These are phyloP conservation scores for Notospermus geniculatus DNA, from an alignment of 1,140 invertebrate genomes.

Conservation along the genomic window DNA sequence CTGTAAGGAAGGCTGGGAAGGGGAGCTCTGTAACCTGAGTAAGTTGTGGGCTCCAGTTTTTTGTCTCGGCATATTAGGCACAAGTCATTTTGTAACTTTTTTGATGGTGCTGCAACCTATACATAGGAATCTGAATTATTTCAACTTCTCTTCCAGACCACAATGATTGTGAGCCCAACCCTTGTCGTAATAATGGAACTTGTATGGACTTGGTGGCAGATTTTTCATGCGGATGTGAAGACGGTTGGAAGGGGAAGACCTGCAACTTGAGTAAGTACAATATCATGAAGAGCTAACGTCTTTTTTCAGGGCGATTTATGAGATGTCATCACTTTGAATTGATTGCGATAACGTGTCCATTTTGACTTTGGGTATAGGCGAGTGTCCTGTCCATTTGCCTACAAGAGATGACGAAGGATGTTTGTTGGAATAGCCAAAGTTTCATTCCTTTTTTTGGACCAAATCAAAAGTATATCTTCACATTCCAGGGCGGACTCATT, in stretches of 20 bases:
- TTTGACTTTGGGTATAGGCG: too few species aligned
- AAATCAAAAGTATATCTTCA: too few species aligned
- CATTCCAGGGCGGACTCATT: conserved; percentile 36
- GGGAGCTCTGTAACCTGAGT: conserved; percentile 57
- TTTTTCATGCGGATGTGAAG: conserved; percentile 70
- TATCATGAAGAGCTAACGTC: not conserved
- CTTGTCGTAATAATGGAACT: conserved; percentile 62
- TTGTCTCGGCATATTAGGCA: too few species aligned
- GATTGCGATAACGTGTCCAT: too few species aligned
- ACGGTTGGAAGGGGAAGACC: conserved; percentile 59
- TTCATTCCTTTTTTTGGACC: too few species aligned
- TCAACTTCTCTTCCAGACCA: conserved; percentile 33
- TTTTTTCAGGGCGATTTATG: not conserved
- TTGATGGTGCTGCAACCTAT: too few species aligned
- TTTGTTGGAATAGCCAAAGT: too few species aligned
- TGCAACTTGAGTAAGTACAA: conserved; percentile 44
- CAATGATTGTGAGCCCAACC: conserved; percentile 43
- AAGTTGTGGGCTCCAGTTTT: conserved; percentile 22
- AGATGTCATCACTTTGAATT: too few species aligned
- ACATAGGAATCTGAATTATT: too few species aligned
- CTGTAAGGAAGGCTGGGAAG: conserved; percentile 62
- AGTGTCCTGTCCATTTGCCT: not conserved
- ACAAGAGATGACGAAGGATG: not conserved
- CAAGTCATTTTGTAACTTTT: too few species aligned
- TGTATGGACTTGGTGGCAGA: conserved; percentile 72